These are phyloP conservation scores for Pseudomyrmex sp. DNA, from an alignment of 1,140 invertebrate genomes.

Conservation along the genomic window DNA sequence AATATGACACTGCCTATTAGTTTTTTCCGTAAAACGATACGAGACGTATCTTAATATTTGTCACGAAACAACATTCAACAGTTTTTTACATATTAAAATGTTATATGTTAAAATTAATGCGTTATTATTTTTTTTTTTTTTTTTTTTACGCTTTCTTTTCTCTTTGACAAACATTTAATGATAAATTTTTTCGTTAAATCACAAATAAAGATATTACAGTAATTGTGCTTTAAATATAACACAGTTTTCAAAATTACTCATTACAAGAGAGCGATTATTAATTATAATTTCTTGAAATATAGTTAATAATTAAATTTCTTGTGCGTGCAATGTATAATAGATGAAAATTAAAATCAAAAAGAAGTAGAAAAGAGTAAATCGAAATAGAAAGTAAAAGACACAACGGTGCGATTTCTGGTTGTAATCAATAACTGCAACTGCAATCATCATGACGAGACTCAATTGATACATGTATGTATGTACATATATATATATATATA, in stretches of 20 bases:
- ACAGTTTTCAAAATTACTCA: too few relatives aligned
- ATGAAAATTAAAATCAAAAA: neutral
- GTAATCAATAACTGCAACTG: constrained; percentile 43
- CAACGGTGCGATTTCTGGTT: constrained; percentile 33
- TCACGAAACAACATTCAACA: neutral
- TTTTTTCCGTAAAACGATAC: constrained; percentile 2
- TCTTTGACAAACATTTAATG: too few relatives aligned
- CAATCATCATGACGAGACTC: constrained; percentile 33
- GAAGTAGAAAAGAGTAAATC: neutral
- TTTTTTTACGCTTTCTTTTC: too few relatives aligned
- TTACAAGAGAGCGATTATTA: too few relatives aligned
- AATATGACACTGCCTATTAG: constrained; percentile 29
- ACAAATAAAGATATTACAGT: too few relatives aligned
- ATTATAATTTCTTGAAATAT: too few relatives aligned
- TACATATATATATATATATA: too few relatives aligned
- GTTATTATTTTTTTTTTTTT: neutral
- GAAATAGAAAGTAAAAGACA: neutral
- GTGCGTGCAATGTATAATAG: neutral
- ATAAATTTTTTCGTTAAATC: too few relatives aligned
- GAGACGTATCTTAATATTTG: neutral
- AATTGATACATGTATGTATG: constrained; percentile 13
- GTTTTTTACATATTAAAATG: neutral
- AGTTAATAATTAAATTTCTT: neutral
- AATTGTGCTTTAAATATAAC: too few relatives aligned
- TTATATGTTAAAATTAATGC: neutral